phyloP scores from a whole-genome alignment of 2,113 vertebrate species.

The Glaucidium brasilianum region DNA sequence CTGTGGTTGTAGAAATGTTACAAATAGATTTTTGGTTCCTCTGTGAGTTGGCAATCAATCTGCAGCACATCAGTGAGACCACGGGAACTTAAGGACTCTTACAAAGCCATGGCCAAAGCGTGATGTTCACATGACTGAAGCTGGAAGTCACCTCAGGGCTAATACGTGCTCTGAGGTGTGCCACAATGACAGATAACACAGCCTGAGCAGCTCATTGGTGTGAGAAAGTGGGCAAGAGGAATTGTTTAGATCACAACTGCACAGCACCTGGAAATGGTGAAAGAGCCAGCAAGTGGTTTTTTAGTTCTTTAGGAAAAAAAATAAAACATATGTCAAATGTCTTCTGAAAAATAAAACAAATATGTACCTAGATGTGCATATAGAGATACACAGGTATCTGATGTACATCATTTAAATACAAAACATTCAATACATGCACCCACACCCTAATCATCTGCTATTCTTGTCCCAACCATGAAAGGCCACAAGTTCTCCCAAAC shows the following conservation, averaged over 20 bases:
- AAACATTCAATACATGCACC: not conserved
- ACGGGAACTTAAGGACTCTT: not conserved
- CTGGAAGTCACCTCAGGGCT: not conserved
- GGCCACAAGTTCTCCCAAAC: not conserved
- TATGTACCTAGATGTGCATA: not conserved
- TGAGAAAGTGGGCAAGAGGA: not conserved
- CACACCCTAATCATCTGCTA: not conserved
- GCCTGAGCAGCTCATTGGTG: rapidly evolving
- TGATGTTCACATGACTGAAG: not conserved
- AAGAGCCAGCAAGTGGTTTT: not conserved
- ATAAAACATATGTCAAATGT: not conserved
- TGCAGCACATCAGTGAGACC: not conserved
- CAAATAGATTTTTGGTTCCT: not conserved
- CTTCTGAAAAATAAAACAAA: not conserved
- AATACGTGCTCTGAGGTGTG: not conserved
- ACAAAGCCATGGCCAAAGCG: not conserved
- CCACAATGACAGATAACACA: not conserved
- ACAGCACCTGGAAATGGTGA: rapidly evolving
- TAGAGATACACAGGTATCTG: not conserved
- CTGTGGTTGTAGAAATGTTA: not conserved
- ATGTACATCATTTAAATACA: not conserved
- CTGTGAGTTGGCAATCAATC: not conserved
- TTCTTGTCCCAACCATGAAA: not conserved
- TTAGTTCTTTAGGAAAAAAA: not conserved
- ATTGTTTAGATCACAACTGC: not conserved